Evolutionary conservation across 2,797 vertebrate species (phyloP), one percentile per base, ranked within the genome.

Genomic region (Esox lucius): DNA sequence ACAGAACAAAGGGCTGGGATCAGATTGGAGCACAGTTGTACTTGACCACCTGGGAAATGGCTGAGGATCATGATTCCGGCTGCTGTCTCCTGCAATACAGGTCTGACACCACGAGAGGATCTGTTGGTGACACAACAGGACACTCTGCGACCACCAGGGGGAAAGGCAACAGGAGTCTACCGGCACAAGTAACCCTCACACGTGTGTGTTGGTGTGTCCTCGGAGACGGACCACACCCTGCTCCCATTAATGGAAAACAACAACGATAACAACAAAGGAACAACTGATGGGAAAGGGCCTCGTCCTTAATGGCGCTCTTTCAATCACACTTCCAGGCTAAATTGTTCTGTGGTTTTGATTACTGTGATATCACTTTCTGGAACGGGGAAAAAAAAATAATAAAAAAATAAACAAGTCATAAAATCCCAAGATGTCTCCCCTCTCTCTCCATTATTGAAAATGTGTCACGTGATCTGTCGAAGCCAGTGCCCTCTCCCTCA

Each of bases 291-390:
- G 62, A 33, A 59, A 31, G 51, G 35, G 53, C 70, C 87, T 91
- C 85, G 86, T 94, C 94, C 91, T 95, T 95, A 96, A 96, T 96
- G 95, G 95, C 92, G 94, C 94, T 95, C 94, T 95, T 95, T 95
- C 95, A 95, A 94, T 96, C 96, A 96, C 95, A 96, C 95, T 95
- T 95, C 93, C 95, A 93, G 93, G 95, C 94, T 96, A 95, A 97
- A 98, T 94, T 95, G 94, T 95, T 95, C 95, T 96, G 97, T 93
- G 96, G 95, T 95, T 97, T 96, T 96, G 96, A 97, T 94, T 96
- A 96, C 95, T 94, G 93, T 95, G 94, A 95, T 96, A 97, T 96
- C 93, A 92, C 91, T 93, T 93, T 91, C 90, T 93, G 95, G 95
- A 91, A 90, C 42, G 12, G 42, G 42, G 42, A 5, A 5, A 5